phyloP scores from a whole-genome alignment of 1,140 invertebrate genomes.

The Camponotus floridanus region DNA sequence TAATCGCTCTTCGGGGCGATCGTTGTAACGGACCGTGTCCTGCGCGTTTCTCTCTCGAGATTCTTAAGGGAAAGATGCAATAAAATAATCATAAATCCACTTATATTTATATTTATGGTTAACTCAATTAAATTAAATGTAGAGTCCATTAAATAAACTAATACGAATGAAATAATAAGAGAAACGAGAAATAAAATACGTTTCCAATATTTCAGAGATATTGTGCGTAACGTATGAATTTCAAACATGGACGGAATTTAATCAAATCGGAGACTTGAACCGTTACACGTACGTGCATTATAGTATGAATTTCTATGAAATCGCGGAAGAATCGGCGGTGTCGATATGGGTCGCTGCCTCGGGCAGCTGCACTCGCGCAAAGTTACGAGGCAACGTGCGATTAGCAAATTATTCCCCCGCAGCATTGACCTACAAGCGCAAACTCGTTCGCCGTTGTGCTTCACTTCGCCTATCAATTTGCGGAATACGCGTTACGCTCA shows the following conservation, averaged over 20 bases:
- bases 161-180: not conserved
- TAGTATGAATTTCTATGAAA: not conserved
- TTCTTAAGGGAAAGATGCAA: not conserved
- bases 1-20: constrained; percentile 59
- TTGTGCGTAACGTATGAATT: not conserved
- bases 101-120: not conserved
- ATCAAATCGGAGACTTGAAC: not conserved
- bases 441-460: constrained; percentile 23
- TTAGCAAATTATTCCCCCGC: constrained; percentile 56
- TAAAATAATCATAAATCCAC: not conserved
- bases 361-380: constrained; percentile 13
- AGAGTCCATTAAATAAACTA: not conserved
- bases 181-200: not conserved
- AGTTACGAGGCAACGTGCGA: constrained; percentile 30
- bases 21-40: constrained; percentile 49
- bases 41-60: constrained; percentile 9
- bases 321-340: not conserved
- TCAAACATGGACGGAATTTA: not conserved
- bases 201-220: not conserved
- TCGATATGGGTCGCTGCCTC: constrained; percentile 19
- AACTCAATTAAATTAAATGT: not conserved
- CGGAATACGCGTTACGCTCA: constrained; percentile 39
- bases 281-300: not conserved
- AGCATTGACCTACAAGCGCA: constrained; percentile 54
- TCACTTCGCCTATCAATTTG: constrained; percentile 60